phyloP scores from a whole-genome alignment of 2,888 invertebrate species.

The Druceiella hillmani region DNA sequence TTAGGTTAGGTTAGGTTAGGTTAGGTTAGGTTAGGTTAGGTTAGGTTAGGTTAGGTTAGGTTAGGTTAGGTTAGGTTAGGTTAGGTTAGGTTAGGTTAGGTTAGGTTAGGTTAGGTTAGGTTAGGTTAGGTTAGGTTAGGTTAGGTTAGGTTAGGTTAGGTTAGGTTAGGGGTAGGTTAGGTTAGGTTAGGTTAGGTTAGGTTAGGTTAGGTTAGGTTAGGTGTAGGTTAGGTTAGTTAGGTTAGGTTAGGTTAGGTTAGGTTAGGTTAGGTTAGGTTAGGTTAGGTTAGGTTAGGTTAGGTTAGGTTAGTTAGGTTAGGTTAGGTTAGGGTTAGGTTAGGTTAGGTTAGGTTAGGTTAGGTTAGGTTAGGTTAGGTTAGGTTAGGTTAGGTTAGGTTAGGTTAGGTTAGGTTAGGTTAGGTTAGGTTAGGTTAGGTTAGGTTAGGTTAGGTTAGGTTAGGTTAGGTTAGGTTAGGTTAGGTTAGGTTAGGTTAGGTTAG shows the following conservation, averaged over 20 bases:
- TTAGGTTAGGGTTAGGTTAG: constrained; percentile 6
- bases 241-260: constrained; percentile 9
- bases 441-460: too few relatives aligned
- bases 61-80: too few relatives aligned
- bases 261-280: constrained; percentile 9
- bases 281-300: constrained; percentile 7
- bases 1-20: too few relatives aligned
- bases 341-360: too few relatives aligned
- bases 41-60: too few relatives aligned
- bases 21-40: too few relatives aligned
- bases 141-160: constrained; percentile 6
- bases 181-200: constrained; percentile 9
- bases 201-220: constrained; percentile 9
- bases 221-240: constrained; percentile 5
- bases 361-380: too few relatives aligned
- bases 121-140: constrained; percentile 3
- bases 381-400: too few relatives aligned
- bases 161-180: constrained; percentile 6
- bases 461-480: constrained; percentile 10
- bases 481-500: constrained; percentile 9
- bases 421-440: constrained; percentile 9
- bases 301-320: constrained; percentile 5
- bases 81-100: too few relatives aligned
- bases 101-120: constrained; percentile 4
- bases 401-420: too few relatives aligned